These are phyloP conservation scores for Falco concolor DNA, from an alignment of 2,797 vertebrate genomes.

Conservation along the genomic window DNA sequence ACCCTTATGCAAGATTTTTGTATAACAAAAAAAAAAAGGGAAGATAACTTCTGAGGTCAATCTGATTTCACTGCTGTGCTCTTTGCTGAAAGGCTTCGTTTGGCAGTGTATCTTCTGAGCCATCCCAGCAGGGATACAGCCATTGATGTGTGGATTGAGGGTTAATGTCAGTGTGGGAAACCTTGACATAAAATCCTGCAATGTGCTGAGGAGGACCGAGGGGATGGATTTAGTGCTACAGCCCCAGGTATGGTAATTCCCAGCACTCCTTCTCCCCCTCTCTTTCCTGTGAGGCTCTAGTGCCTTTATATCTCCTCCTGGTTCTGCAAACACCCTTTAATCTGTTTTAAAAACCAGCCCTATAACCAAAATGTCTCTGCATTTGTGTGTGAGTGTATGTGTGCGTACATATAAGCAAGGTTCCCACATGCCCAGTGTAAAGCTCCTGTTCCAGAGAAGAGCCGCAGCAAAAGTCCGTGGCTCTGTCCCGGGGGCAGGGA, in stretches of 20 bases:
- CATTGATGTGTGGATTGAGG: background rate
- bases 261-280: background rate
- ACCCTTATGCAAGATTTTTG: background rate
- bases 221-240: background rate
- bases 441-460: background rate
- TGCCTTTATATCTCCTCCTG: background rate
- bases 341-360: background rate
- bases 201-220: background rate
- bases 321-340: background rate
- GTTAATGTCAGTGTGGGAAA: background rate
- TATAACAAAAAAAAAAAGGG: background rate
- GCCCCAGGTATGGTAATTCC: background rate
- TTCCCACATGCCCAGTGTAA: background rate
- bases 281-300: background rate
- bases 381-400: background rate
- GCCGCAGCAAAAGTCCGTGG: background rate
- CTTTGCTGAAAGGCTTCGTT: background rate
- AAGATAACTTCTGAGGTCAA: background rate
- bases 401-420: background rate
- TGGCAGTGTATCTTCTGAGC: background rate
- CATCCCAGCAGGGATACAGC: background rate
- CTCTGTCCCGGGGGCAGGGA: background rate
- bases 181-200: background rate
- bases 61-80: background rate
- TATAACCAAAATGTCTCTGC: background rate